Base-by-base conservation (phyloP, 1,140 invertebrate species). In the Aphelenchoides fujianensis region DNA sequence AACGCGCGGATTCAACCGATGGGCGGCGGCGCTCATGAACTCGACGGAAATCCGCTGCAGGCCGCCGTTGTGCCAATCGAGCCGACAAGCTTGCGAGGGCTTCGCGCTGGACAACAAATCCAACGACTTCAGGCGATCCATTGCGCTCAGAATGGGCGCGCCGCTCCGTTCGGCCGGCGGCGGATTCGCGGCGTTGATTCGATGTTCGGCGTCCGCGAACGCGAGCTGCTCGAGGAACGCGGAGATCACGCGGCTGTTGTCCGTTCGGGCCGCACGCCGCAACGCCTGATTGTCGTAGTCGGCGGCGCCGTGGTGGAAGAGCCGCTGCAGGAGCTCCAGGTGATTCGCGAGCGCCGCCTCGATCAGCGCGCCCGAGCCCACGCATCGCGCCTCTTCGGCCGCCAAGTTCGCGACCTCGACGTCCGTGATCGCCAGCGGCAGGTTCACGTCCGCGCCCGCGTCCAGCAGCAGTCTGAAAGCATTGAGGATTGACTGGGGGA, bases 261-360 rank as follows among this genome's bases (percentile, higher is more conserved):
- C 82, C 78, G 28, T 89, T 90, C 86, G 94, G 9, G 63, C 16
- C 12, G 34, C 55, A 23, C 12, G 27, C 57, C 35, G 23, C 36
- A 96, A 86, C 9, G 93, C 93, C 73, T 90, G 89, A 68, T 91
- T 91, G 48, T 93, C 90, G 59, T 92, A 90, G 86, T 97, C 95
- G 12, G 90, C 87, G 1, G 94, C 93, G n/a, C 92, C 92, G 80
- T 91, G 87, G 74, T 90, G 89, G 5, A 97, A 84, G n/a, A 97
- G 84, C 35, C 93, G 84, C 74, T 92, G 90, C 7, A 90, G 86
- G 71, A 86, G 77, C 9, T 81, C 69, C 74, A 90, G 88, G 55
- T 88, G 88, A 55, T 88, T 84, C 55, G 90, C 89, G 31, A 89
- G 87, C 78, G 90, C 91, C 19, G 92, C 91, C 86, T 92, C 90